phyloP scores from a whole-genome alignment of 2,797 vertebrate genomes.

The Anomalospiza imberbis region DNA sequence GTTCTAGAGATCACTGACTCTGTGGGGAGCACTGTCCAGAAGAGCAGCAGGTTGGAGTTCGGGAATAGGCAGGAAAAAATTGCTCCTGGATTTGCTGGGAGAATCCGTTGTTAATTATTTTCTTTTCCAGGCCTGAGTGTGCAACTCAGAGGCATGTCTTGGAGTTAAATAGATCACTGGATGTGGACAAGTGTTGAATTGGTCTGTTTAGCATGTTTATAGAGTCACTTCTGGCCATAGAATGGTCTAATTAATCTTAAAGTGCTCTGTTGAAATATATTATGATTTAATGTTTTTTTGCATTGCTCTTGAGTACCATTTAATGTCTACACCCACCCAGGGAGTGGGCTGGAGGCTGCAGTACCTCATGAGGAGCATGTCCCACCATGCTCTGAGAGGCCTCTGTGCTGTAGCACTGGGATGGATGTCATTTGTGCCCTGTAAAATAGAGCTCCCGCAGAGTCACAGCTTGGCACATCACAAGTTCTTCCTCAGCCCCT shows the following conservation, averaged over 20 bases:
- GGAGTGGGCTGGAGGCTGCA: neutral
- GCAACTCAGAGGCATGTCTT: neutral
- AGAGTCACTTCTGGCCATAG: neutral
- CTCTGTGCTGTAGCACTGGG: neutral
- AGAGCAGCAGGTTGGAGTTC: neutral
- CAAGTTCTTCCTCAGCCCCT: neutral
- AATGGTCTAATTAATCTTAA: neutral
- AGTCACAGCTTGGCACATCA: neutral
- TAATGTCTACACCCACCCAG: neutral
- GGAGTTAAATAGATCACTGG: neutral
- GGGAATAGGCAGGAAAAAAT: neutral
- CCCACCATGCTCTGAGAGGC: neutral
- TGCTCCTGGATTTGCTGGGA: neutral
- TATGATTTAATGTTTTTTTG: neutral
- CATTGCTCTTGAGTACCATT: neutral
- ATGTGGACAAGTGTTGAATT: neutral
- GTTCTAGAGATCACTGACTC: neutral
- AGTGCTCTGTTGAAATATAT: neutral
- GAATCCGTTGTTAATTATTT: neutral
- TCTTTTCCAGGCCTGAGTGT: neutral
- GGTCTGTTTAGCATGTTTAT: neutral
- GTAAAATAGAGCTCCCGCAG: neutral
- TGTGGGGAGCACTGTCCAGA: neutral
- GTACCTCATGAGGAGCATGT: rapidly evolving
- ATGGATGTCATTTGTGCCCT: neutral